Evolutionary conservation across 2,888 invertebrate species (phyloP), one percentile per base, ranked within the genome.

Genomic region (Macrosiphum euphorbiae): DNA sequence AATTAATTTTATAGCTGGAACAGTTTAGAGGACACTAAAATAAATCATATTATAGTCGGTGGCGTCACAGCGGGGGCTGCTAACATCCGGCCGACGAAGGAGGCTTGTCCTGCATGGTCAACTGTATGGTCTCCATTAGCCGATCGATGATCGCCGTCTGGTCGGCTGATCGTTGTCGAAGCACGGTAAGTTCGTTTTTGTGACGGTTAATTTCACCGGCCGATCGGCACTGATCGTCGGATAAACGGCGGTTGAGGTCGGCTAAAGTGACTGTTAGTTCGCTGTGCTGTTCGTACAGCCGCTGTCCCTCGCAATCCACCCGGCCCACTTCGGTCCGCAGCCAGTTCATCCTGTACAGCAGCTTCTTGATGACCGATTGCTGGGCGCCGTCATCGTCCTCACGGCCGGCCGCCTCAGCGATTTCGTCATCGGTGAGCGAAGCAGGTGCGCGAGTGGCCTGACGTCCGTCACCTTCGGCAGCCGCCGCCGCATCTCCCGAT

Each of bases 271-370:
- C 35, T 3, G 61, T 86, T 26, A 94, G 61, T 28, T 24, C n/a
- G 44, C 86, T 86, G 47, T 50, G 93, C 58, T 94, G 90, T 8
- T 90, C 86, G 58, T 41, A 86, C 86, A 94, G 85, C 41, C 58
- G 85, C 20, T 86, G 61, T 11, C 61, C 44, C 41, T 94, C 90
- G 85, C 93, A 94, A 28, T 94, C 93, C 16, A 28, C 20, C 85
- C 93, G 93, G 3, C 24, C 41, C 11, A 86, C 86, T 28, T 94
- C 93, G 61, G 93, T 28, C n/a, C 93, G 90, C 90, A 86, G 35
- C 90, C 90, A 85, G 50, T 94, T 94, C 13, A 94, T 8, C 52
- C 47, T 50, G 90, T 94, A 94, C 85, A 94, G 28, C 16, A 94
- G 28, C 61, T 94, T 94, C 50, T 94, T 94, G 50, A 50, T 41